Conservation (phyloP, 2,888 invertebrate genomes). For the Pristionchus fissidentatus region DNA sequence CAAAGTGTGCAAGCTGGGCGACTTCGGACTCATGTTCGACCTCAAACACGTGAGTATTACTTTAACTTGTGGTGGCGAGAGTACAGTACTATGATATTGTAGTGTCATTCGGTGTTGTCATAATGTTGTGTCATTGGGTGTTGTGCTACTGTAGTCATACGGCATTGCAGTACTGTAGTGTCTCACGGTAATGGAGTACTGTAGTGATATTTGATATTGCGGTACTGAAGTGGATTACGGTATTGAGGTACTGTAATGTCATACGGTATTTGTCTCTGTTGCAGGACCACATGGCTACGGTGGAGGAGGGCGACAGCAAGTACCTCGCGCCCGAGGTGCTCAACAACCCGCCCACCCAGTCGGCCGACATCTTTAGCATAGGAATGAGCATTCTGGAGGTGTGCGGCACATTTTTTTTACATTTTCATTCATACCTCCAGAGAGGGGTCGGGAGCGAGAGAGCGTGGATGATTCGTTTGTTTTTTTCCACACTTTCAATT, state of each 20-base stretch:
- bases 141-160: too few relatives aligned
- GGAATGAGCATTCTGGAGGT: constrained; percentile 84
- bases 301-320: constrained; percentile 83
- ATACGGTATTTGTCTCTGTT: neutral
- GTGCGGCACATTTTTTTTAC: neutral
- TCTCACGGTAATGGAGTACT: too few relatives aligned
- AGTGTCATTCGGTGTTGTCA: too few relatives aligned
- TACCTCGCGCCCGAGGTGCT: constrained; percentile 85
- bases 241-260: neutral
- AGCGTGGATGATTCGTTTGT: neutral
- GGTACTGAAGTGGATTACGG: neutral
- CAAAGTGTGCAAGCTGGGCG: constrained; percentile 83
- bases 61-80: neutral
- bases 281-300: constrained; percentile 43
- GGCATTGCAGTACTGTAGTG: too few relatives aligned
- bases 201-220: neutral
- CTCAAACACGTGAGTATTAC: constrained; percentile 76
- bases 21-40: constrained; percentile 85
- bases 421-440: neutral
- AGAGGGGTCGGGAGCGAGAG: too few relatives aligned
- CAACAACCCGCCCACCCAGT: constrained; percentile 81
- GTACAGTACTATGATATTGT: too few relatives aligned
- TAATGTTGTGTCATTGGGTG: too few relatives aligned
- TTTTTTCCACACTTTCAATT: neutral
- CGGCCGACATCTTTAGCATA: constrained; percentile 83